Evolutionary conservation across 2,113 vertebrate species (phyloP).

Genomic region (Misgurnus anguillicaudatus): DNA sequence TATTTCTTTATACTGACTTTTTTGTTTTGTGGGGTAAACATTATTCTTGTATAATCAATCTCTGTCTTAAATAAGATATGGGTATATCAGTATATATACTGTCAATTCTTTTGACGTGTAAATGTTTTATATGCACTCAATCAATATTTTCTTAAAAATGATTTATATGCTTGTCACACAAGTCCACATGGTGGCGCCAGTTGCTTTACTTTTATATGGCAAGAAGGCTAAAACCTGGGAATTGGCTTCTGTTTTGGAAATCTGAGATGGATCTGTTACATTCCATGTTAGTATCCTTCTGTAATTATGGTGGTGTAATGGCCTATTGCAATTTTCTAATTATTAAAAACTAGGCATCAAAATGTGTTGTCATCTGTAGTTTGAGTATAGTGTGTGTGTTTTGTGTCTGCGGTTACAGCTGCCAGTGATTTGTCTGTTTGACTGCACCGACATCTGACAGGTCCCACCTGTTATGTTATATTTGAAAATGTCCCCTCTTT

Average conservation of each 20-base stretch:
- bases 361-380: background rate
- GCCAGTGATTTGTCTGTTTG: slow-evolving; percentile 50
- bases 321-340: slow-evolving; percentile 1
- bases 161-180: background rate
- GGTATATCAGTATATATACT: background rate
- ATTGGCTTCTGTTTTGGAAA: background rate
- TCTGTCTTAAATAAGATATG: background rate
- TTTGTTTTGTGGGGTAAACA: background rate
- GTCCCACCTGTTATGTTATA: slow-evolving; percentile 34
- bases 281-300: slow-evolving; percentile 3
- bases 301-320: slow-evolving; percentile 25
- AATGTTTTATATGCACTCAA: background rate
- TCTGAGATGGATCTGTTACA: slow-evolving; percentile 10
- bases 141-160: background rate
- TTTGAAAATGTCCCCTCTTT: background rate
- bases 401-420: slow-evolving; percentile 50
- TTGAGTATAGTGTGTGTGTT: background rate
- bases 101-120: background rate
- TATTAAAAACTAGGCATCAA: slow-evolving; percentile 11
- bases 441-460: slow-evolving; percentile 14
- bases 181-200: slow-evolving; percentile 47
- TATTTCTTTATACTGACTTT: background rate
- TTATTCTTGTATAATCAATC: background rate
- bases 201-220: background rate
- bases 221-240: background rate